Conservation (phyloP, 1,140 invertebrate genomes). For the Berghia stephanieae region DNA sequence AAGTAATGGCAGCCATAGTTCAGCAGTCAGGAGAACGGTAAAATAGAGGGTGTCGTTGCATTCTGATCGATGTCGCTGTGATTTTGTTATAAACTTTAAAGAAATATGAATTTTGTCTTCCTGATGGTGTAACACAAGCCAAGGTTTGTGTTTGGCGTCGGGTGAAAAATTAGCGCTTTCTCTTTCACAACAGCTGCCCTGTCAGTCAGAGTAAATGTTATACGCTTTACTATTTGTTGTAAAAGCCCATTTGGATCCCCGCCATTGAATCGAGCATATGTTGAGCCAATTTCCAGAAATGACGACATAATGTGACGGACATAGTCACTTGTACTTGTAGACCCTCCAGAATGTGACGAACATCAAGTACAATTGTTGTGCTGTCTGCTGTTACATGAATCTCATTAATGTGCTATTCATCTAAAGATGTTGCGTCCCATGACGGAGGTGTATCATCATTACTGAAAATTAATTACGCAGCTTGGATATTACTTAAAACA, state of each 20-base stretch:
- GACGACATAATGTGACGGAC: neutral
- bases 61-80: no score
- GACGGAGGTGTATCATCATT: neutral
- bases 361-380: neutral
- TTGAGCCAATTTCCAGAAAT: no score
- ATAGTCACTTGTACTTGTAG: neutral
- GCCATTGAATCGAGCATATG: no score
- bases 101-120: no score
- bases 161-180: no score
- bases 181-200: no score
- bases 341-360: neutral
- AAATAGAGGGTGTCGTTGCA: no score
- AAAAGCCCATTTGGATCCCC: neutral
- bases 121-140: no score
- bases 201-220: neutral
- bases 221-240: neutral
- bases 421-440: neutral
- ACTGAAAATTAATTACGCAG: neutral
- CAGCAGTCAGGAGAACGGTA: no score
- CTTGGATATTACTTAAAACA: neutral
- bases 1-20: no score
- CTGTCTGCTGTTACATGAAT: neutral
- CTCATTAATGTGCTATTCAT: neutral
- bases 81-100: no score
- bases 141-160: no score